phyloP scores from a whole-genome alignment of 2,797 vertebrate genomes.

The Hipposideros larvatus region DNA sequence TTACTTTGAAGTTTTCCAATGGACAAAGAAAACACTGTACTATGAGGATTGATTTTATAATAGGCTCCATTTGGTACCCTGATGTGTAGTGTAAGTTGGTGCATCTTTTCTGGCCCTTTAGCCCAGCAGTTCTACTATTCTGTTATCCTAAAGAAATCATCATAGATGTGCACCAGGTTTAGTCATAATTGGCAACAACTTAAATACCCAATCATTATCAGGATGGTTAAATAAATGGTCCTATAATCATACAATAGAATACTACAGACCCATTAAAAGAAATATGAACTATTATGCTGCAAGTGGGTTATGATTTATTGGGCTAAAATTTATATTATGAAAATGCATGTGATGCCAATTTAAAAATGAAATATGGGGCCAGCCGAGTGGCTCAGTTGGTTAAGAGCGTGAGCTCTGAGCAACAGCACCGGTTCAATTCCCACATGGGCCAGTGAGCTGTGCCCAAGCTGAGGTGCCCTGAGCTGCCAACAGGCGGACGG shows the following conservation, averaged over 20 bases:
- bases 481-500: too few species aligned
- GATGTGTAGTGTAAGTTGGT: background rate
- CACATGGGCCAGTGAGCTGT: too few species aligned
- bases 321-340: slow-evolving; percentile 2
- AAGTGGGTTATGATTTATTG: background rate
- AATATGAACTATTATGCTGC: background rate
- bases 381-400: too few species aligned
- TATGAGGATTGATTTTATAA: background rate
- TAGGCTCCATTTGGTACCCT: background rate
- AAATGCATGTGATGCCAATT: background rate
- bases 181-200: background rate
- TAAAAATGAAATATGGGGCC: background rate
- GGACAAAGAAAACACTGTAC: background rate
- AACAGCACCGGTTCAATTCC: too few species aligned
- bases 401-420: too few species aligned
- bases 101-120: background rate
- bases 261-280: background rate
- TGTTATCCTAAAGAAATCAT: slow-evolving; percentile 32
- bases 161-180: background rate
- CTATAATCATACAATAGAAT: background rate
- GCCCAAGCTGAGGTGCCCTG: too few species aligned
- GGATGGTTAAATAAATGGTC: background rate
- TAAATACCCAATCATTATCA: background rate
- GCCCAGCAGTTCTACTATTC: background rate
- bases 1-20: slow-evolving; percentile 46